These are phyloP conservation scores for Machimus atricapillus DNA, from an alignment of 2,888 invertebrate species.

Conservation along the genomic window DNA sequence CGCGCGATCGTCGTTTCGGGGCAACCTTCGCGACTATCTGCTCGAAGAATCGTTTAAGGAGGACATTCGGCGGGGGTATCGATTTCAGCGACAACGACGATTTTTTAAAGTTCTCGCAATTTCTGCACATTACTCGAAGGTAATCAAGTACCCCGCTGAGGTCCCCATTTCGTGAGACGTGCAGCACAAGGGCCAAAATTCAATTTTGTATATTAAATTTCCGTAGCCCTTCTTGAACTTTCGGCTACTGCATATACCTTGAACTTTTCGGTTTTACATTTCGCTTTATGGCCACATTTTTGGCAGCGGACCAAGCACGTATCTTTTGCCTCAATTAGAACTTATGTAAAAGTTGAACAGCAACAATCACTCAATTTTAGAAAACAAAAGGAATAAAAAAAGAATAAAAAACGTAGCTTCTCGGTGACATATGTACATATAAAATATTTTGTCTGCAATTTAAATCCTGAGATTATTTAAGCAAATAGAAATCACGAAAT, in stretches of 20 bases:
- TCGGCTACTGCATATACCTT: background rate
- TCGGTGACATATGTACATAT: background rate
- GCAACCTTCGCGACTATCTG: conserved; percentile 5
- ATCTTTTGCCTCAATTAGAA: background rate
- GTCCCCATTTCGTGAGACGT: background rate
- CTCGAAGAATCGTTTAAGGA: background rate
- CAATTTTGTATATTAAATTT: background rate
- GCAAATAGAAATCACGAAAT: background rate
- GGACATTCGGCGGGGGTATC: background rate
- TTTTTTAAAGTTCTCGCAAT: background rate
- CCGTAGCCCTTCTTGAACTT: background rate
- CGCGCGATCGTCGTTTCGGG: background rate
- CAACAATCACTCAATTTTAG: background rate
- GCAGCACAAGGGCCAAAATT: background rate
- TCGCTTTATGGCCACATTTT: background rate
- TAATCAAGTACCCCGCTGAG: background rate
- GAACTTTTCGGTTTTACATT: background rate
- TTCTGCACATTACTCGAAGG: background rate
- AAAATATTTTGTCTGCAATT: background rate
- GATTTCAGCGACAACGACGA: background rate
- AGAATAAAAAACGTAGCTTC: background rate
- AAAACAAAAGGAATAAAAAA: background rate
- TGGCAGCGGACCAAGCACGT: background rate
- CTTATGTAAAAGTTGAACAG: background rate
- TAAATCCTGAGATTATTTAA: background rate